Evolutionary conservation across 2,888 invertebrate genomes (phyloP), one percentile per base, ranked within the genome.

Genomic region (Sesia apiformis): DNA sequence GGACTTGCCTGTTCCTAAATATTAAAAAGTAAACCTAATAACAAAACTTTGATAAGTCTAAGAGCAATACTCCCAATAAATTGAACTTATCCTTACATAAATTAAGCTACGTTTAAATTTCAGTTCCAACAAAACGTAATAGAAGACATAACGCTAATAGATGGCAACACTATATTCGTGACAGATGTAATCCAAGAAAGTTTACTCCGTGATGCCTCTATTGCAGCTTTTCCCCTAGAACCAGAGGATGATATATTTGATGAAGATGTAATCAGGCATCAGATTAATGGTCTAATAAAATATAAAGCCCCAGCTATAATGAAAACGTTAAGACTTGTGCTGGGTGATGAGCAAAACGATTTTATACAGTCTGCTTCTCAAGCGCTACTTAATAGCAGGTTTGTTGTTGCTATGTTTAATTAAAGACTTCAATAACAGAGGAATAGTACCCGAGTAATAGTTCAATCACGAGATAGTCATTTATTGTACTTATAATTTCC

Each of bases 101-200:
- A 2, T 23, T 23, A 2, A 23, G 23, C 23, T 23, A 2, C 23
- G 23, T 40, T 40, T 0, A 39, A 38, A 54, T 72, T 67, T 52
- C 61, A 81, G 81, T 81, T 79, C 54, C 76, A 86, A 72, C 57
- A 58, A 0, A 64, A 69, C 7, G 41, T 62, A 0, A 4, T 53
- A 0, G 69, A 62, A 4, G 78, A 79, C 50, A 57, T 66, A 0
- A 66, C 70, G 3, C 61, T 77, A 3, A 55, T 88, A 0, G 88
- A 89, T 49, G 66, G 80, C 7, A 69, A 85, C 42, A 76, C 84
- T 0, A 60, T 88, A 51, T 88, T 88, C 51, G 72, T 78, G 5
- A 72, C 80, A 3, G 87, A 89, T 23, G 60, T 88, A 0, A 78
- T 88, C 6, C 87, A 85, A 71, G 87, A 88, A 53, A 77, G 81